Conservation (phyloP, 2,888 invertebrate species). For the Acanthosoma haemorrhoidale region DNA sequence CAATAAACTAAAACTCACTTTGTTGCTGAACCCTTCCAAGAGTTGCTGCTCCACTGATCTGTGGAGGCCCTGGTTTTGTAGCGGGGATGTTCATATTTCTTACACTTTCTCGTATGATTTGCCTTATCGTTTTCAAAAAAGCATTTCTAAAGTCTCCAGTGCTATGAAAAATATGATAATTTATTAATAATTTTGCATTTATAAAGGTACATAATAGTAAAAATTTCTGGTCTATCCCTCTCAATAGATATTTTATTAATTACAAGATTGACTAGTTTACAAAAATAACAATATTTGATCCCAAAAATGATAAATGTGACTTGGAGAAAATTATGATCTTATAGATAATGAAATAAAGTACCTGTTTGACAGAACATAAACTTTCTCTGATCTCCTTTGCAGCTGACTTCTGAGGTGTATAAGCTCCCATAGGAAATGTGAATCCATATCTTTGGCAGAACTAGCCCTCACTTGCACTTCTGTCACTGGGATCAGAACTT, state of each 20-base stretch:
- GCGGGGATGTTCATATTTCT: constrained; percentile 93
- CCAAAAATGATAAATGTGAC: not conserved
- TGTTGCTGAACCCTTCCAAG: constrained; percentile 25
- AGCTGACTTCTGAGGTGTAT: constrained; percentile 90
- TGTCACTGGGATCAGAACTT: constrained; percentile 92
- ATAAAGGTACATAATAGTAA: no score
- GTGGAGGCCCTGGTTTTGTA: constrained; percentile 51
- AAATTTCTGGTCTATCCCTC: no score
- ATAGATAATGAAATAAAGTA: no score
- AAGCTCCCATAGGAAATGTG: constrained; percentile 94
- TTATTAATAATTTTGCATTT: no score
- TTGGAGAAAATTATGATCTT: not conserved
- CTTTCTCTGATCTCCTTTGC: constrained; percentile 90
- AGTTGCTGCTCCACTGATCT: constrained; percentile 28
- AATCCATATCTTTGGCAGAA: constrained; percentile 90
- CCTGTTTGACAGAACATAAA: constrained; percentile 94
- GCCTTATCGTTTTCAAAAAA: constrained; percentile 92
- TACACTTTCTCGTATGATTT: constrained; percentile 94
- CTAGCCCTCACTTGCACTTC: constrained; percentile 95
- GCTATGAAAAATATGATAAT: no score
- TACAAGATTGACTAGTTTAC: no score
- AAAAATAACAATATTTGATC: not conserved
- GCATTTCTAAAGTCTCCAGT: constrained; percentile 94
- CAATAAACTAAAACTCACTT: not conserved
- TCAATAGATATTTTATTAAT: no score